A percentile compares a stretch with the other conserved stretches of the same genome.
Evolutionary conservation across 2,797 vertebrate species (phyloP).

Genomic region (Arnoldichthys spilopterus): DNA sequence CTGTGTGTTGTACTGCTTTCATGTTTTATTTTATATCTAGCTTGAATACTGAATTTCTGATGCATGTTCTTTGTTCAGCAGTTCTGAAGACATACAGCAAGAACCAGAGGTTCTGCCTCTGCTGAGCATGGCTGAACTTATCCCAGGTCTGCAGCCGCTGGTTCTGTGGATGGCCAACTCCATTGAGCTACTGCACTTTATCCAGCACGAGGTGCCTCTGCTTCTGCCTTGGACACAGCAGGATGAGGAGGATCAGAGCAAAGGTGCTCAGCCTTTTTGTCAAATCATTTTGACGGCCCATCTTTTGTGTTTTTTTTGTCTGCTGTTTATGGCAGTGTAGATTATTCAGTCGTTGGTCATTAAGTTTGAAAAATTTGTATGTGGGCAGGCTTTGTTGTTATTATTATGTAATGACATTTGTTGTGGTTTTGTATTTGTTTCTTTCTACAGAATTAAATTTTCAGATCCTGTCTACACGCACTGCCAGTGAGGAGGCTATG

Average conservation of each 20-base stretch:
- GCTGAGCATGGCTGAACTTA: slow-evolving; percentile 69
- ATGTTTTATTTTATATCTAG: not conserved
- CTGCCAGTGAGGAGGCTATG: slow-evolving; percentile 83
- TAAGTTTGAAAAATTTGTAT: not conserved
- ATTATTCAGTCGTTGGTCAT: not conserved
- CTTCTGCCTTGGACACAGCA: slow-evolving; percentile 72
- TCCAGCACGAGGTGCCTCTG: slow-evolving; percentile 80
- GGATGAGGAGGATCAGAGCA: slow-evolving; percentile 57
- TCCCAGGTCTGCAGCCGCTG: slow-evolving; percentile 76
- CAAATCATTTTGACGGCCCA: not conserved
- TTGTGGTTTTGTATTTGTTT: not conserved
- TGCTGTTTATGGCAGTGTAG: not conserved
- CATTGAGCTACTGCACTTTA: slow-evolving; percentile 82
- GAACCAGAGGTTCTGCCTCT: slow-evolving; percentile 49
- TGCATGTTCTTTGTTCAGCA: slow-evolving; percentile 37
- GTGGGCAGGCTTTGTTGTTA: not conserved
- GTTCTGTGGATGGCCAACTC: slow-evolving; percentile 83
- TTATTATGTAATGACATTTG: not conserved
- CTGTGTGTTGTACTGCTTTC: not conserved
- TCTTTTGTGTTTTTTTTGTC: not conserved
- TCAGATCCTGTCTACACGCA: slow-evolving; percentile 72
- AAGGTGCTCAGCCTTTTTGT: slow-evolving; percentile 56
- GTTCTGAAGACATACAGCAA: slow-evolving; percentile 52
- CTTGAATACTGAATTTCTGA: not conserved
- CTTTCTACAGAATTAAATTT: slow-evolving; percentile 64